These are phyloP conservation scores for Yponomeuta evonymella DNA, from an alignment of 2,888 invertebrate genomes.

Conservation along the genomic window DNA sequence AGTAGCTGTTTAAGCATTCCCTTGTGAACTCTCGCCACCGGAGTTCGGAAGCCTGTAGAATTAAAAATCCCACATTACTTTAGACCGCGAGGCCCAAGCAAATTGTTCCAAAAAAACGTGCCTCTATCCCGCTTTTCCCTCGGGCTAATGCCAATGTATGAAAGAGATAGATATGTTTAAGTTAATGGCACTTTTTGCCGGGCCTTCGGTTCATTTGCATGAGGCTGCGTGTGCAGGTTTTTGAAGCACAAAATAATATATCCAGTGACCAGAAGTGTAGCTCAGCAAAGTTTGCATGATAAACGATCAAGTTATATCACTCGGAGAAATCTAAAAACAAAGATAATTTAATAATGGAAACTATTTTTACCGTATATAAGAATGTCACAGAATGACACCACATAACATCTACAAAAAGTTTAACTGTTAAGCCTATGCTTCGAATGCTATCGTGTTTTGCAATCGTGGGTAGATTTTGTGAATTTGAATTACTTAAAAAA, in stretches of 20 bases:
- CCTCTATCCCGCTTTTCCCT: neutral
- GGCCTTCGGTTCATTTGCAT: slow-evolving; percentile 39
- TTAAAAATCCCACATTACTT: slow-evolving; percentile 14
- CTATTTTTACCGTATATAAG: no score
- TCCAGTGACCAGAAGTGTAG: neutral
- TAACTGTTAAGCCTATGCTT: no score
- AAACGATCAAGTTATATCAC: no score
- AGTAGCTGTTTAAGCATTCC: slow-evolving; percentile 7
- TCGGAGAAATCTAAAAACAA: neutral
- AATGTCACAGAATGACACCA: neutral
- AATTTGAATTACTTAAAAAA: no score
- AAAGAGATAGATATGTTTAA: slow-evolving; percentile 13
- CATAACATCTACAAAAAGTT: no score
- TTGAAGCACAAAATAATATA: slow-evolving; percentile 3
- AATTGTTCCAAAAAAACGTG: slow-evolving; percentile 12
- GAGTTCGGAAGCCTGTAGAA: slow-evolving; percentile 11
- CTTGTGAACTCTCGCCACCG: neutral
- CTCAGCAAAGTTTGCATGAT: neutral
- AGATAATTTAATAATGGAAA: neutral
- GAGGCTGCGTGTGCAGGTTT: slow-evolving; percentile 32
- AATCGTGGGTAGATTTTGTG: no score
- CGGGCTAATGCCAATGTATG: neutral
- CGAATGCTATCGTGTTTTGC: no score
- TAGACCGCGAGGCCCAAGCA: slow-evolving; percentile 14
- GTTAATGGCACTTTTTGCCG: slow-evolving; percentile 15